Conservation (phyloP, 2,113 vertebrate species). For the Amazona vittata region DNA sequence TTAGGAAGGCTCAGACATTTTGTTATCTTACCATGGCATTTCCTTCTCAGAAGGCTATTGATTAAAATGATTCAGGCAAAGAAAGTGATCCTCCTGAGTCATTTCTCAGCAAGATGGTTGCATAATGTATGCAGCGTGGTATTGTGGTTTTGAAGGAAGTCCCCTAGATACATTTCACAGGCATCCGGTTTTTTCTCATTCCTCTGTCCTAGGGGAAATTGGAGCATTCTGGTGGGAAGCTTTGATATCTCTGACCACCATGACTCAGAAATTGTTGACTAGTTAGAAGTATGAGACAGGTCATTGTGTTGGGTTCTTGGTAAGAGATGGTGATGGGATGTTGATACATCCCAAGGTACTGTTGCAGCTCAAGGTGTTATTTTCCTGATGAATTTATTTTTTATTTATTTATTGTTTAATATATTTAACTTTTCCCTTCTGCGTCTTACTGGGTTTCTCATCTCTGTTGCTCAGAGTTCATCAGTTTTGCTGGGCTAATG, state of each 20-base stretch:
- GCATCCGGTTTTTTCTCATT: not conserved
- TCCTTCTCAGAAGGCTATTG: constrained; percentile 55
- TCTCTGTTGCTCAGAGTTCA: not conserved
- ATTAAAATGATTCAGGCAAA: constrained; percentile 59
- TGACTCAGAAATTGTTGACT: not conserved
- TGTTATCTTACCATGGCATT: constrained; percentile 35
- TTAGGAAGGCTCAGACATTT: constrained; percentile 43
- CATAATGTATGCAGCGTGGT: not conserved
- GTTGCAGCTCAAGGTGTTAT: not conserved
- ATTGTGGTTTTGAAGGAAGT: not conserved
- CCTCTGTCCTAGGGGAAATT: not conserved
- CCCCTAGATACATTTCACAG: not conserved
- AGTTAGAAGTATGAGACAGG: not conserved
- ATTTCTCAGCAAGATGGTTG: constrained; percentile 45
- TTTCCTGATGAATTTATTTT: not conserved
- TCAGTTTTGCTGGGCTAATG: not conserved
- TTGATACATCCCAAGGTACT: not conserved
- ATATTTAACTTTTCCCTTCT: not conserved
- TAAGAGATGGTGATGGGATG: not conserved
- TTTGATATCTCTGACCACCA: not conserved
- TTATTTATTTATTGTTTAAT: not conserved
- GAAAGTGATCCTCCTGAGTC: constrained; percentile 61
- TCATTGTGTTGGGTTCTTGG: not conserved
- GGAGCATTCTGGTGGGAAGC: not conserved
- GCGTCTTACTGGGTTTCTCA: not conserved